Evolutionary conservation across 2,888 invertebrate species (phyloP).

Genomic region (Plagiodera versicolora): DNA sequence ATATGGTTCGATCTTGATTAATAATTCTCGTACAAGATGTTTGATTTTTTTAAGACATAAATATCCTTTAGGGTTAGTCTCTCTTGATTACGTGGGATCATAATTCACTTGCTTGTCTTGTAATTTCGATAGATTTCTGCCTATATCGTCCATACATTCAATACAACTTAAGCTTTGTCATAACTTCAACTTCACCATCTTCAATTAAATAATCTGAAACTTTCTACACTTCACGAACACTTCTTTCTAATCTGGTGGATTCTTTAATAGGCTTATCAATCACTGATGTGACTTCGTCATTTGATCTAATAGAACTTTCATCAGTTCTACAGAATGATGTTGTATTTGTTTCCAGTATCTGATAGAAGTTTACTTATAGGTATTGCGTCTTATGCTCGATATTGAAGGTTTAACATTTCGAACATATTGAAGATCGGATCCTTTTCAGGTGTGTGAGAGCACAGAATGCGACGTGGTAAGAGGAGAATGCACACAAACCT

Average conservation of each 20-base stretch:
- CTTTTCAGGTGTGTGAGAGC: conserved; percentile 67
- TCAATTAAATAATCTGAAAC: conserved; percentile 69
- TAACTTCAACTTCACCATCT: conserved; percentile 57
- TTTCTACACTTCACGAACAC: conserved; percentile 47
- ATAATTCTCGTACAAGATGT: no score
- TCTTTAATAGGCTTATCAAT: conserved; percentile 33
- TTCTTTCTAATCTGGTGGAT: conserved; percentile 41
- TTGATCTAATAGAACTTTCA: conserved; percentile 47
- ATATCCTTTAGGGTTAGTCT: no score
- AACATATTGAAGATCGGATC: conserved; percentile 9
- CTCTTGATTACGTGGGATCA: no score
- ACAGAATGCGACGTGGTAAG: conserved; percentile 86
- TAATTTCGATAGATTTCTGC: no score
- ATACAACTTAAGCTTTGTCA: conserved; percentile 73
- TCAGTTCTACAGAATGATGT: conserved; percentile 30
- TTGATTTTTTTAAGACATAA: no score
- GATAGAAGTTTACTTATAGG: conserved; percentile 56
- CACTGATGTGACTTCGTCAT: conserved; percentile 44
- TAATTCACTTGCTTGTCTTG: no score
- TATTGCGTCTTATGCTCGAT: conserved; percentile 53
- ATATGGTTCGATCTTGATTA: no score
- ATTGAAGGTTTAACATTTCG: no score
- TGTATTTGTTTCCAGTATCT: not conserved
- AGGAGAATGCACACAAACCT: conserved; percentile 90
- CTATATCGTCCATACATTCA: conserved; percentile 80